These are phyloP conservation scores for Lasius platythorax DNA, from an alignment of 2,888 invertebrate species.

Conservation along the genomic window DNA sequence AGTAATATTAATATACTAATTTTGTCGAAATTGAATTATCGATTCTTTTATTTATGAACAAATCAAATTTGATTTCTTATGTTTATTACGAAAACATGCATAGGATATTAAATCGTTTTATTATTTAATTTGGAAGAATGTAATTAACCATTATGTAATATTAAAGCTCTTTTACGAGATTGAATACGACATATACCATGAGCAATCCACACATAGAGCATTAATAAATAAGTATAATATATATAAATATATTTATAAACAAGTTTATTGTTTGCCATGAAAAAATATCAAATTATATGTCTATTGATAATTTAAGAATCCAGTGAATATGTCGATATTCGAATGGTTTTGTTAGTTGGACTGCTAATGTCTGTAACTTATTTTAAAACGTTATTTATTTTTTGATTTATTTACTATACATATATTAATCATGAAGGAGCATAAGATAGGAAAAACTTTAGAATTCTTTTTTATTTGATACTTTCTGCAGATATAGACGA, in stretches of 20 bases:
- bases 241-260: conserved; percentile 5
- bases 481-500: neutral
- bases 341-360: neutral
- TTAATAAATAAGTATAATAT: neutral
- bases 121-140: neutral
- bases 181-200: neutral
- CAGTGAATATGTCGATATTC: neutral
- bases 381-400: conserved; percentile 6
- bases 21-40: neutral
- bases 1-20: neutral
- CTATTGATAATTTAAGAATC: conserved; percentile 1
- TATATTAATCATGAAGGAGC: neutral
- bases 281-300: conserved; percentile 6
- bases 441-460: neutral
- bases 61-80: neutral
- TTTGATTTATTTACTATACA: neutral
- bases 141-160: conserved; percentile 10
- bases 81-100: neutral
- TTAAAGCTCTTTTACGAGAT: neutral
- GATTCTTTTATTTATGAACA: conserved; percentile 3
- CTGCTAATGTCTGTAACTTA: neutral
- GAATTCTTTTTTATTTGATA: neutral
- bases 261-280: neutral
- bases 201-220: neutral
- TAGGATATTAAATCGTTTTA: neutral